Evolutionary conservation across 2,888 invertebrate species (phyloP).

Genomic region (Apeira syringaria): DNA sequence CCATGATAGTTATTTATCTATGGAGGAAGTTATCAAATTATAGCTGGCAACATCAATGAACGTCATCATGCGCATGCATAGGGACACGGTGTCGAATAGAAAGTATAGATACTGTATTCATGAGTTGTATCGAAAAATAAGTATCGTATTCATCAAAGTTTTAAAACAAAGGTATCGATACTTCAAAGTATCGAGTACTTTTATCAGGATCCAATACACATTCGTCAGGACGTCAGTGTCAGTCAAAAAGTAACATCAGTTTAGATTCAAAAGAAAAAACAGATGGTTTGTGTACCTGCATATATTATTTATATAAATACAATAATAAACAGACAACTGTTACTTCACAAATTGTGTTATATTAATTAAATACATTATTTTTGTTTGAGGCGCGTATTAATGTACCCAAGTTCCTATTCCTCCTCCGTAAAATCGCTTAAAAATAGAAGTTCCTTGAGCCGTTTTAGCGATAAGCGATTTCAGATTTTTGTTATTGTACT

Average conservation of each 20-base stretch:
- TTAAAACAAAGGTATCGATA: neutral
- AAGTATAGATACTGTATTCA: neutral
- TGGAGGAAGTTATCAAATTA: no score
- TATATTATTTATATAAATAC: neutral
- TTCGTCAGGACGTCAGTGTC: neutral
- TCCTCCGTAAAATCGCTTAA: neutral
- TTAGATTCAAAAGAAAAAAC: neutral
- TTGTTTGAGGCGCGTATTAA: neutral
- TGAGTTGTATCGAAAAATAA: neutral
- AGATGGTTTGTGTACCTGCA: neutral
- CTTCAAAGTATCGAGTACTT: slow-evolving; percentile 7
- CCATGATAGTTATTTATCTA: no score
- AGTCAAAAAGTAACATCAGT: neutral
- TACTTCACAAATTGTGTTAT: neutral
- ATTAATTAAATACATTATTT: neutral
- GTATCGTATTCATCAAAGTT: neutral
- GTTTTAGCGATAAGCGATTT: no score
- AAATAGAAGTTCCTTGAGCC: neutral
- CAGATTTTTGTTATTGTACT: neutral
- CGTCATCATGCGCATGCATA: no score
- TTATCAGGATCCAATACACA: neutral
- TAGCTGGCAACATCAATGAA: no score
- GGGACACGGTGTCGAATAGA: neutral
- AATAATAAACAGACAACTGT: neutral
- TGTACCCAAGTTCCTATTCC: no score